Percentiles rank a stretch among this genome's conserved stretches.
Conservation (phyloP, 2,888 invertebrate species). For the Vannuccia rotundouncinata region DNA sequence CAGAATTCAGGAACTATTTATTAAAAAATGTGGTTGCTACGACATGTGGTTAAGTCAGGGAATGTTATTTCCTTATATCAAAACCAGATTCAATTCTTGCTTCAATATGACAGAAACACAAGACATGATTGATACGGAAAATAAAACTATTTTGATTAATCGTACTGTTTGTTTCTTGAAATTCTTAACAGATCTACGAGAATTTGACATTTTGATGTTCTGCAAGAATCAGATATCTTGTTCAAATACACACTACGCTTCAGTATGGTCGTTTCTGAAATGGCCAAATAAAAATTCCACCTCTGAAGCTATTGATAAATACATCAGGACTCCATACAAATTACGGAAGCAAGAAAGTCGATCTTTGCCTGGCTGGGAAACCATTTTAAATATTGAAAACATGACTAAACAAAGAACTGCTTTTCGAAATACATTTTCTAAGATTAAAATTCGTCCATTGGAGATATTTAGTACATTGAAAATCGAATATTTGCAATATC, state of each 20-base stretch:
- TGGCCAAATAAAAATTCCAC: background rate
- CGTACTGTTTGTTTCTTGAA: background rate
- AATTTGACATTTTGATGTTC: background rate
- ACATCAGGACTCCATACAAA: background rate
- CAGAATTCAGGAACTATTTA: background rate
- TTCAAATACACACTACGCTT: background rate
- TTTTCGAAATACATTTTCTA: background rate
- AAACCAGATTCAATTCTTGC: background rate
- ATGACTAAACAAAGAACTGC: background rate
- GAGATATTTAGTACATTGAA: background rate
- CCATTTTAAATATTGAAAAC: background rate
- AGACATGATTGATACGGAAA: background rate
- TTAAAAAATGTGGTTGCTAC: background rate
- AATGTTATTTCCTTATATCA: background rate
- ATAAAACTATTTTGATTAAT: background rate
- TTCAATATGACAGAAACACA: background rate
- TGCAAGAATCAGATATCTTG: background rate
- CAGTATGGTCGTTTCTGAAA: background rate
- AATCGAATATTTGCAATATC: background rate
- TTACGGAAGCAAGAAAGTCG: background rate
- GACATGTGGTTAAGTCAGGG: background rate
- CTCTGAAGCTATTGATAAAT: background rate
- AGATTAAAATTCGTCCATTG: background rate
- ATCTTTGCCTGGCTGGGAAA: background rate
- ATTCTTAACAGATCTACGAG: background rate